These are phyloP conservation scores for Ispidina picta DNA, from an alignment of 2,797 vertebrate genomes.

Conservation along the genomic window DNA sequence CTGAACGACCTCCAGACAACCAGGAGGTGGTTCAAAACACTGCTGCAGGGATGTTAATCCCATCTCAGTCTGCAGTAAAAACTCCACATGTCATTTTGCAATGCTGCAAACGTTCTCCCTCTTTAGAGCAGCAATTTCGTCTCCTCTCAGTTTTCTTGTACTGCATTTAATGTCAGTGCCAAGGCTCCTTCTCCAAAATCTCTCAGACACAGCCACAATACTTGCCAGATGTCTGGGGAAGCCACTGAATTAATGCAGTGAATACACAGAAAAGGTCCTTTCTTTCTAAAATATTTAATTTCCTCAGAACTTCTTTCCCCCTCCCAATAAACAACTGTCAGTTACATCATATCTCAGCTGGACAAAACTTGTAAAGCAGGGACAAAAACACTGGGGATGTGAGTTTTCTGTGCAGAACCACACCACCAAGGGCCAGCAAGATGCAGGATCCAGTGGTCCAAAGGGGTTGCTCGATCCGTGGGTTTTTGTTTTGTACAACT, in stretches of 20 bases:
- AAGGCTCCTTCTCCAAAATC: not conserved
- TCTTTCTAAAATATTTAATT: not conserved
- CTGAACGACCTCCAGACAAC: not conserved
- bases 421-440: not conserved
- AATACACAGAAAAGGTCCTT: not conserved
- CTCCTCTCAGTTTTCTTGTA: not conserved
- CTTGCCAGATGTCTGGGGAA: not conserved
- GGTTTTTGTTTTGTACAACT: not conserved
- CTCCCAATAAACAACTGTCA: not conserved
- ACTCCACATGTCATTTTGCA: not conserved
- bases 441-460: not conserved
- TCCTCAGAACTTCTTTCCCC: not conserved
- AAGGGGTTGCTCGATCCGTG: fast-evolving
- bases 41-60: constrained; percentile 5
- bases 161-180: not conserved
- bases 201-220: not conserved
- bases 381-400: not conserved
- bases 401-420: not conserved
- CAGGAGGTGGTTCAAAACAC: not conserved
- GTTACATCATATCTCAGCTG: not conserved
- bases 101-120: not conserved
- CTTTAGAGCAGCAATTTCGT: not conserved
- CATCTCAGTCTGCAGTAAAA: not conserved
- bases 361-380: not conserved
- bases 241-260: not conserved